Evolutionary conservation across 2,797 vertebrate genomes (phyloP), one percentile per base, ranked within the genome.

Genomic region (Brotogeris chrysoptera): DNA sequence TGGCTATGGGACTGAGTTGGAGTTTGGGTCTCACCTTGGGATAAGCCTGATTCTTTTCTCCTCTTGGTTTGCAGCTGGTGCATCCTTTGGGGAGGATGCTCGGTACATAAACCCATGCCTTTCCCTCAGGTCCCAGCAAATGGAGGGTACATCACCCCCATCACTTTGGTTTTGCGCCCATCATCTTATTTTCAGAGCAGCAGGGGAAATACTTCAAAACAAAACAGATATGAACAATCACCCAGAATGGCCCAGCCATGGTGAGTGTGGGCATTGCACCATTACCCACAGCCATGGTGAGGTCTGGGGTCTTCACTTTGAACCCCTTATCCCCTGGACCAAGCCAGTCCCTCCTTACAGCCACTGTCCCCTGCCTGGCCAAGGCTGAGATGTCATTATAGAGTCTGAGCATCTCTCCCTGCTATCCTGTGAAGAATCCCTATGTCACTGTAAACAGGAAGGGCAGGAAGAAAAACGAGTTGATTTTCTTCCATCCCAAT

Each of bases 381-480:
- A 0, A 1, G 66, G 41, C 90, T 38, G 46, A 13, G 73, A 81
- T 8, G 27, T 28, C 50, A 84, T 86, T 87, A 39, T 64, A 16
- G 77, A 93, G 63, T 87, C 88, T 30, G 5, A 74, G 80, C 80
- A 49, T 59, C 80, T 36, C 90, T 50, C 10, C 10, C 43, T 0
- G 5, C 66, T 52, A 19, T 19, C 18, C 36, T 69, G 38, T 13
- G 76, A 53, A 23, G 84, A 69, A 71, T 44, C 47, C 74, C 53
- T 13, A 84, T 47, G 74, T 28, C 23, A 8, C 71, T 3, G 19
- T 64, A 66, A 77, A 87, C 95, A 95, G 94, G 92, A 92, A 95
- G 94, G 86, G 71, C 91, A 93, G 57, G 64, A 66, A 87, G 71
- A 59, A 91, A 89, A 85, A 81, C 16, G 61, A 93, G 95, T 80